Evolutionary conservation across 2,797 vertebrate genomes (phyloP).

Genomic region (Cryptoprocta ferox): DNA sequence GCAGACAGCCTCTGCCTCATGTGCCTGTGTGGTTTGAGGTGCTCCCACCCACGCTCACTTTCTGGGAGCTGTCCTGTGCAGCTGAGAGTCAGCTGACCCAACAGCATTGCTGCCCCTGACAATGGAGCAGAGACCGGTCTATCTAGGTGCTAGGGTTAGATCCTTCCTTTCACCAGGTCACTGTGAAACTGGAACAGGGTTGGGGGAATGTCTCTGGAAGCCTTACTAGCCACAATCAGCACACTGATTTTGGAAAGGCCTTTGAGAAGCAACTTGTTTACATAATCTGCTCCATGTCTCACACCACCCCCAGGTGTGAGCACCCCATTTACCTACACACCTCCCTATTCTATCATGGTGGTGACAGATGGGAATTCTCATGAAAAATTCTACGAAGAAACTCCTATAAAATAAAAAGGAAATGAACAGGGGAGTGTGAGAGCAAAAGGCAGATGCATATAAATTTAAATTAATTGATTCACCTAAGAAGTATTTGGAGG

Average conservation of each 20-base stretch:
- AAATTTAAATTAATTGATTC: not conserved
- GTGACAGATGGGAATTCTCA: not conserved
- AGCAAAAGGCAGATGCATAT: not conserved
- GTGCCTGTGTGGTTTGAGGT: conserved; percentile 46
- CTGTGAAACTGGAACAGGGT: not conserved
- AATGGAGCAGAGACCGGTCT: not conserved
- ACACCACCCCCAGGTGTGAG: not conserved
- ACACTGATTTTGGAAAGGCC: not conserved
- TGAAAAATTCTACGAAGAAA: conserved; percentile 2
- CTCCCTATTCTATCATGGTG: not conserved
- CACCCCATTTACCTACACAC: not conserved
- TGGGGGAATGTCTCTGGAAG: not conserved
- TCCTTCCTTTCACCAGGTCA: not conserved
- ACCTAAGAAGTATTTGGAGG: not conserved
- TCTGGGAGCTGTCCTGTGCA: not conserved
- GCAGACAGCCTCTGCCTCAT: not conserved
- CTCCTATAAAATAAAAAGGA: not conserved
- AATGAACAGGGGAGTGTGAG: not conserved
- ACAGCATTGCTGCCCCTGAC: not conserved
- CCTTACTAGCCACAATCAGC: not conserved
- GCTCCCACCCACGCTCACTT: not conserved
- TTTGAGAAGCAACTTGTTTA: not conserved
- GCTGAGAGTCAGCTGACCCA: not conserved
- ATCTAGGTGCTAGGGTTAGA: not conserved
- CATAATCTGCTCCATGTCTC: not conserved